These are phyloP conservation scores for Lycocerus yunnanus DNA, from an alignment of 2,888 invertebrate species.

Conservation along the genomic window DNA sequence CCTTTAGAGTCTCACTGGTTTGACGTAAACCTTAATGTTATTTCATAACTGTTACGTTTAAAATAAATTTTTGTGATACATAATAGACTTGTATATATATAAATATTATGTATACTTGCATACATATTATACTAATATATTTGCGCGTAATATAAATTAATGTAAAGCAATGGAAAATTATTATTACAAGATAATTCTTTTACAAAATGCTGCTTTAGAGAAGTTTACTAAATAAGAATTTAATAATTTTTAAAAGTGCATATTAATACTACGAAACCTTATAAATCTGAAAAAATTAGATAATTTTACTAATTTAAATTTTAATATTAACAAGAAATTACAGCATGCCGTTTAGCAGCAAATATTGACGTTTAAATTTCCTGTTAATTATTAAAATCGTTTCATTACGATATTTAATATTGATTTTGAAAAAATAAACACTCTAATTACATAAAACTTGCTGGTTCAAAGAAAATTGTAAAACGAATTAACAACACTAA, in stretches of 20 bases:
- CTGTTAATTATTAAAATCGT: background rate
- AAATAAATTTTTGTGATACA: too few relatives aligned
- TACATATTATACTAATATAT: too few relatives aligned
- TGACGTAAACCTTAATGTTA: too few relatives aligned
- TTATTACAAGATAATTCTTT: background rate
- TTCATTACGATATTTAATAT: background rate
- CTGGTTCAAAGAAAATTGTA: background rate
- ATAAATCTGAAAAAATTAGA: background rate
- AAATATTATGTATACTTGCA: too few relatives aligned
- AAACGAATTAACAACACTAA: background rate
- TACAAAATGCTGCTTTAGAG: background rate
- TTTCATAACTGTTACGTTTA: too few relatives aligned
- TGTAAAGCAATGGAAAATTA: background rate
- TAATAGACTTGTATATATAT: too few relatives aligned
- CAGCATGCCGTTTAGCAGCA: background rate
- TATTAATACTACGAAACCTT: background rate
- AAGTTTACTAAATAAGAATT: background rate
- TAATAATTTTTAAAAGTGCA: too few relatives aligned
- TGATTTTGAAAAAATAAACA: background rate
- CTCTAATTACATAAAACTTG: background rate
- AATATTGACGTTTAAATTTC: background rate
- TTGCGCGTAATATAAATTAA: background rate
- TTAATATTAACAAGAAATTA: background rate
- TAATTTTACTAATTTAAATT: background rate
- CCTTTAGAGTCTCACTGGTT: too few relatives aligned